Conservation (phyloP, 2,113 vertebrate species). For the Xiphias gladius region DNA sequence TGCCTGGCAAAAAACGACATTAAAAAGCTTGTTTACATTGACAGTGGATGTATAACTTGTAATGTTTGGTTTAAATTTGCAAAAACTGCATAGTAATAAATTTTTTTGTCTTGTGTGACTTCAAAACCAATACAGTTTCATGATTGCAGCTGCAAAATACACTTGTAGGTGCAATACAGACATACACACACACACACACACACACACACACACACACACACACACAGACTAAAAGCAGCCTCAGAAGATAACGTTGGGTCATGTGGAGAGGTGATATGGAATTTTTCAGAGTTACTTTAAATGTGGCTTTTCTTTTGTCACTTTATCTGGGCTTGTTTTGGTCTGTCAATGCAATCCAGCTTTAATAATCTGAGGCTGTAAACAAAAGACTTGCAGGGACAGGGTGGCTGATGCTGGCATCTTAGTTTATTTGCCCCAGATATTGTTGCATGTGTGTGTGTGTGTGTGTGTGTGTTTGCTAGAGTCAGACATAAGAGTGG, state of each 20-base stretch:
- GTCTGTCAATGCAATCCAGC: neutral
- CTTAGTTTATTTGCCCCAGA: slow-evolving; percentile 5
- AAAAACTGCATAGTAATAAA: too few relatives aligned
- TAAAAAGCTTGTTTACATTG: neutral
- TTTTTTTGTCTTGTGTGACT: too few relatives aligned
- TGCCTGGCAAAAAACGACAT: neutral
- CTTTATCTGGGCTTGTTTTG: slow-evolving; percentile 13
- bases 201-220: neutral
- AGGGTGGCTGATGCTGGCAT: slow-evolving; percentile 1
- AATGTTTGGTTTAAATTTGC: neutral
- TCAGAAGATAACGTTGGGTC: neutral
- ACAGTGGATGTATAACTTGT: neutral
- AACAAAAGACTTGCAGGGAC: slow-evolving; percentile 5
- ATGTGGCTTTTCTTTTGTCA: slow-evolving; percentile 15
- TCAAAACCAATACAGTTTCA: neutral
- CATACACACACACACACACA: neutral
- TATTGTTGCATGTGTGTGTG: neutral
- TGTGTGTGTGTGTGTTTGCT: neutral
- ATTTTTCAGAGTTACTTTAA: slow-evolving; percentile 10
- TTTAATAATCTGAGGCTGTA: slow-evolving; percentile 26
- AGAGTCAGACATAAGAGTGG: neutral
- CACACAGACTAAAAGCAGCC: neutral
- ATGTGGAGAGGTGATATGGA: slow-evolving; percentile 1
- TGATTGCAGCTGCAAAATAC: slow-evolving; percentile 2
- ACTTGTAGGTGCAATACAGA: neutral